Base-by-base conservation (phyloP, 2,113 vertebrate genomes). In the Trichomycterus rosablanca region DNA sequence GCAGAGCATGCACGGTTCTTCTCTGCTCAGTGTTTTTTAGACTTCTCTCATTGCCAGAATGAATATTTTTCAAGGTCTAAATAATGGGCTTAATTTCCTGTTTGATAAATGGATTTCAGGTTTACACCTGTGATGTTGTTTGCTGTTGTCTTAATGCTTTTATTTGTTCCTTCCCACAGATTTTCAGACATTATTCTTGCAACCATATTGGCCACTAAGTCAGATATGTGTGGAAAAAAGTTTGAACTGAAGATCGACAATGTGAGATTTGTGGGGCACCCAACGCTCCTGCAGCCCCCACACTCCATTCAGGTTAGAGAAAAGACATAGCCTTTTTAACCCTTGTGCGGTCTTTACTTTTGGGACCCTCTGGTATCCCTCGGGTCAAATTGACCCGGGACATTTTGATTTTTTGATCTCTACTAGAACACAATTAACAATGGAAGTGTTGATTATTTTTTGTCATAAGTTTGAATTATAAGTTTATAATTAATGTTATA, bases 161-260 rank as follows among this genome's bases (percentile, higher is more conserved):
- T 40, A 19, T 22, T 39, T 19, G 50, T 53, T 15, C 40, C 22
- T 59, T 48, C 35, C 72, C 16, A 58, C 62, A 99, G 95, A 87
- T 98, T 98, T 77, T 99, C 96, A 0, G 96, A 99, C 79, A 91
- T 91, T 74, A 97, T 98, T 81, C 88, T 99, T 35, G 93, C 95
- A 65, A 99, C 96, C 24, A 98, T 98, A 81, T 78, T 99, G 83
- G 96, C 96, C 67, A 97, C 96, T 63, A 99, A 99, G 72, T 97
- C 95, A 6, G 96, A 99, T 53, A 97, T 99, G 86, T 97, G 95
- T 57, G 94, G 96, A 49, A 97, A 95, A 73, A 97, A 97, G 78
- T 99, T 99, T 84, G 96, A 99, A 56, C 73, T 99, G 88, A 99
- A 99, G 90, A 98, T 99, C 0, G 96, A 99, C 71, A 97, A 97